Conservation (phyloP, 2,797 vertebrate species). For the Gallinago stenura region DNA sequence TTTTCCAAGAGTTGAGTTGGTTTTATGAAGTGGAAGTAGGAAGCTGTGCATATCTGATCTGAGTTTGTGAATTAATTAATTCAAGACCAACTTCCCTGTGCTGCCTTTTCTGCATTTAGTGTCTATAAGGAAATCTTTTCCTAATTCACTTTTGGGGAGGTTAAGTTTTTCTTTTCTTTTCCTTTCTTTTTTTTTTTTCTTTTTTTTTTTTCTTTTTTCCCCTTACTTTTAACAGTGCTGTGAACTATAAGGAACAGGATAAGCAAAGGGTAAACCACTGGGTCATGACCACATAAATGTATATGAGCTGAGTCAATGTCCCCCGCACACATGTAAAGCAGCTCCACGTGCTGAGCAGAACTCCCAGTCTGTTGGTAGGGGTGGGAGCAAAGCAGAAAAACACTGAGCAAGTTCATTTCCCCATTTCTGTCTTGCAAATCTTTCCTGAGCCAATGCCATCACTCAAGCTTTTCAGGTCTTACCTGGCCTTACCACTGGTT, state of each 20-base stretch:
- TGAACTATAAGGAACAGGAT: neutral
- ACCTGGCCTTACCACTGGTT: neutral
- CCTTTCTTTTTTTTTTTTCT: neutral
- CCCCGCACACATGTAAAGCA: neutral
- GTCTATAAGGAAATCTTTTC: neutral
- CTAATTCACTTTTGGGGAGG: neutral
- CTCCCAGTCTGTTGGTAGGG: neutral
- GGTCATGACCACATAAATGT: conserved; percentile 10
- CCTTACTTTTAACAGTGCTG: neutral
- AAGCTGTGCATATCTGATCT: conserved; percentile 26
- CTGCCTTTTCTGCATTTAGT: conserved; percentile 10
- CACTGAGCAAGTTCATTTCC: neutral
- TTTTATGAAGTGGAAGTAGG: conserved; percentile 22
- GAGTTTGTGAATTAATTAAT: conserved; percentile 45
- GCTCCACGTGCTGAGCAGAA: neutral
- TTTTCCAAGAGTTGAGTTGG: conserved; percentile 17
- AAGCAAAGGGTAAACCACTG: neutral
- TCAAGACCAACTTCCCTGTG: neutral
- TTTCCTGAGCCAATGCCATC: neutral
- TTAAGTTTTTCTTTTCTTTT: neutral
- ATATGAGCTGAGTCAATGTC: neutral
- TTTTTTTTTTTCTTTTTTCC: fast-evolving
- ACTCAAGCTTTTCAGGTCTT: neutral
- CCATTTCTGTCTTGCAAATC: neutral
- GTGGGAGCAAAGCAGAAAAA: neutral